Evolutionary conservation across 2,888 invertebrate species (phyloP), one percentile per base, ranked within the genome.

Genomic region (Drepana falcataria): DNA sequence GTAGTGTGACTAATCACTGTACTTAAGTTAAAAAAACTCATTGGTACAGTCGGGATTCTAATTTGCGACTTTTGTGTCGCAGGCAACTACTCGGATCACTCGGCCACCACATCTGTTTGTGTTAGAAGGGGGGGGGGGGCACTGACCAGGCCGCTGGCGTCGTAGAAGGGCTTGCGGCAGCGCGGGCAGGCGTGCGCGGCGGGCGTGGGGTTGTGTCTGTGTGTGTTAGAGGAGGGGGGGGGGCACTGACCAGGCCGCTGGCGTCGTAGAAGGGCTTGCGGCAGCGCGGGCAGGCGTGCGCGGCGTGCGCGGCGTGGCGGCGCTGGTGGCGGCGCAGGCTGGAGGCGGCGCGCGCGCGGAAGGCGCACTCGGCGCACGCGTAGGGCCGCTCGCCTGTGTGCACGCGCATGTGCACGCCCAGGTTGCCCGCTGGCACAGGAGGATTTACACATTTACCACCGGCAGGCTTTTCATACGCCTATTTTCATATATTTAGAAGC

Each of bases 371-470:
- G 4, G 57, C 40, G 63, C 91, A 91, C 48, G 71, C 59, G 73
- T 77, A 80, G 34, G 90, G 88, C 65, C 83, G 83, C 60, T 75
- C 81, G 34, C 87, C 89, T 0, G 87, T 83, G 77, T 91, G 91
- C 2, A 66, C 68, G 0, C 86, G 82, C 69, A 85, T 72, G 72
- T 91, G 91, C 7, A 82, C 86, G 2, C 74, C 69, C 0, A 91
- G 71, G 69, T 86, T 90, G 49, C 83, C 81, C 1, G 82, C 91
- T 91, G 61, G 0, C 48, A 35, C 6, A 35, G 49, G 35, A 35
- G 9, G 1, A 4, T 41, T 35, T 48, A 4, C n/a, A 35, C 21
- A 21, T 21, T 21, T 21, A 21, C 21, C 21, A 21, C 21, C 21
- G 21, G 21, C 21, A 21, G 21, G 21, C 21, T 21, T 21, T 21